Conservation (phyloP, 2,113 vertebrate species). For the Nyctereutes procyonoides region DNA sequence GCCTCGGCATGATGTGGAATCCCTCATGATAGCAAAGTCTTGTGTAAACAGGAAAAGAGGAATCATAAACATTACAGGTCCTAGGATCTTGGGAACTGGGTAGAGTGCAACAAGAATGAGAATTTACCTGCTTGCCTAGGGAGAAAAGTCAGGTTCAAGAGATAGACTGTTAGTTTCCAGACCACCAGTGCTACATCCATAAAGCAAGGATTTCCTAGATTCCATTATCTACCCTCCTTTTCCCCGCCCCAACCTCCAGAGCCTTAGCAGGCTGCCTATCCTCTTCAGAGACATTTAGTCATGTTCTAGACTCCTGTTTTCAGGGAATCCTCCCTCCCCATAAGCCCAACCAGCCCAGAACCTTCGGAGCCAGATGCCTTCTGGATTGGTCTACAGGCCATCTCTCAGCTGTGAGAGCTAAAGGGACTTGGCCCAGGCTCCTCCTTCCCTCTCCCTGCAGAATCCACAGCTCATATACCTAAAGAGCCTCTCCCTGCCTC, state of each 20-base stretch:
- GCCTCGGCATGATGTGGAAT: neutral
- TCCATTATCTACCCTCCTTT: neutral
- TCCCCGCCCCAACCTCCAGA: neutral
- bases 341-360: neutral
- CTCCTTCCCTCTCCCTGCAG: neutral
- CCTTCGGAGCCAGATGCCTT: neutral
- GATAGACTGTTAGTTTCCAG: neutral
- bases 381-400: neutral
- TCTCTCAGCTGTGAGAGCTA: neutral
- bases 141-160: slow-evolving; percentile 11
- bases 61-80: slow-evolving; percentile 1
- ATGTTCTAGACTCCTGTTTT: neutral
- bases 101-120: neutral
- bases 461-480: neutral
- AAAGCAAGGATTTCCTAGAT: slow-evolving; percentile 13
- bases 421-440: neutral
- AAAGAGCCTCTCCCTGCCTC: neutral
- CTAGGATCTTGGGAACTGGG: neutral
- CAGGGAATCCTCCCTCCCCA: neutral
- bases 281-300: neutral
- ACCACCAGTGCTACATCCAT: neutral
- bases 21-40: neutral
- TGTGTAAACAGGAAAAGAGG: neutral
- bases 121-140: neutral
- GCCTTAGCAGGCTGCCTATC: neutral